Evolutionary conservation across 2,797 vertebrate genomes (phyloP), one percentile per base, ranked within the genome.

Genomic region (Synaphobranchus kaupii): DNA sequence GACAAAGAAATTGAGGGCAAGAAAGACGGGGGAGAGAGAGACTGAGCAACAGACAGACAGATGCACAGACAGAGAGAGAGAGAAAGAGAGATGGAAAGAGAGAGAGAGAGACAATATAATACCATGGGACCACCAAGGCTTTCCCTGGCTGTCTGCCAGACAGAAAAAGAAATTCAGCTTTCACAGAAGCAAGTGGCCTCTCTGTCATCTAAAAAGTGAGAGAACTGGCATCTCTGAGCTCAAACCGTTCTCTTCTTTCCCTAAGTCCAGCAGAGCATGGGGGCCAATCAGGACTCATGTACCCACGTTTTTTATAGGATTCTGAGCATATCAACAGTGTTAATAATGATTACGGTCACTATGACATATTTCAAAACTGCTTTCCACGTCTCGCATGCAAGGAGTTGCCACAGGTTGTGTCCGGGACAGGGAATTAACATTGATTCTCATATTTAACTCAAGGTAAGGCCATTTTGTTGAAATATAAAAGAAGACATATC

Each of bases 151-250:
- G 39, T 47, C 39, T 44, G 76, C 76, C 76, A 80, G 44, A 48
- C 1, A 48, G 31, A 76, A 76, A 80, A 25, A n/a, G 4, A 48
- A 48, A 48, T 48, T n/a, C 44, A 10, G 76, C 76, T 80, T 48
- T 80, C 22, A 47, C 44, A 48, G 34, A 44, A 10, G 17, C 6
- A 2, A 80, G 39, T 80, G 47, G 76, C 76, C 76, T 80, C 76
- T 80, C 76, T 15, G 76, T 80, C 76, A 80, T 80, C 20, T 9
- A 25, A 48, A n/a, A 47, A 47, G 47, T 80, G 44, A 80, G 47
- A 25, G 76, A 80, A 48, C 47, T 66, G 60, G 68, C 68, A 73
- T 20, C 28, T 76, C 73, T 76, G 73, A 76, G 73, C 17, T 76
- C 34, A 4, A 44, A 15, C 73, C 13, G 4, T 31, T 73, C 31